Conservation (phyloP, 2,113 vertebrate genomes). For the Oreamnos americanus region DNA sequence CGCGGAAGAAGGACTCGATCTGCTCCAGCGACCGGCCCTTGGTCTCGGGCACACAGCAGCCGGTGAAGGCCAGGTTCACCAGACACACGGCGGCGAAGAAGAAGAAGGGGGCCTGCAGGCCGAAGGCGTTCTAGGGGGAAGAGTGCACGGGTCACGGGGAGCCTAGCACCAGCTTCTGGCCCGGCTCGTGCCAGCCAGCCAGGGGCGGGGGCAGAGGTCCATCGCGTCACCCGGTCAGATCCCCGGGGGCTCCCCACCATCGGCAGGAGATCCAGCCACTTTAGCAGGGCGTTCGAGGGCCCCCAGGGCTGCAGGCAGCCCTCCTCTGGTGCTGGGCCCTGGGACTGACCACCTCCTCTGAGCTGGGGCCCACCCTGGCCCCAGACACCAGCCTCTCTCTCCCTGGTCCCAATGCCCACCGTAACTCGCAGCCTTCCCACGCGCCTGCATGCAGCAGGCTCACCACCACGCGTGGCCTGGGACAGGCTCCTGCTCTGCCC, state of each 20-base stretch:
- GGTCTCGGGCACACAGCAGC: constrained; percentile 92
- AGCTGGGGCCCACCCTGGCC: background rate
- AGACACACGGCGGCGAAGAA: constrained; percentile 87
- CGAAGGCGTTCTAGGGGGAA: constrained; percentile 75
- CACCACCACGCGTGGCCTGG: background rate
- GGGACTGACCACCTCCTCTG: background rate
- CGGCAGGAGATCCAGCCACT: accelerated
- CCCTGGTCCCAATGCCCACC: accelerated
- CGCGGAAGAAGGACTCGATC: constrained; percentile 93
- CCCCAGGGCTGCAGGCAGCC: background rate
- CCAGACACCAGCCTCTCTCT: background rate
- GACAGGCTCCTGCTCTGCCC: background rate
- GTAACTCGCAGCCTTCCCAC: accelerated
- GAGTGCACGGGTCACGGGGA: background rate
- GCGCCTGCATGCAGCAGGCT: background rate
- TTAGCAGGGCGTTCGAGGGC: accelerated
- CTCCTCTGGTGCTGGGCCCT: background rate
- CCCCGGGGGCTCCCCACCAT: background rate
- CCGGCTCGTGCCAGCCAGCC: accelerated
- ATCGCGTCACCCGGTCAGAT: background rate
- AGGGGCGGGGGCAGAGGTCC: background rate
- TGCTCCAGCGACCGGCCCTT: constrained; percentile 92
- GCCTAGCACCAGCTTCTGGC: accelerated
- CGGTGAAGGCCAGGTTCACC: constrained; percentile 88
- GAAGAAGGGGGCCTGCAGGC: constrained; percentile 90